Conservation (phyloP, 2,113 vertebrate genomes). For the Podarcis cretensis region DNA sequence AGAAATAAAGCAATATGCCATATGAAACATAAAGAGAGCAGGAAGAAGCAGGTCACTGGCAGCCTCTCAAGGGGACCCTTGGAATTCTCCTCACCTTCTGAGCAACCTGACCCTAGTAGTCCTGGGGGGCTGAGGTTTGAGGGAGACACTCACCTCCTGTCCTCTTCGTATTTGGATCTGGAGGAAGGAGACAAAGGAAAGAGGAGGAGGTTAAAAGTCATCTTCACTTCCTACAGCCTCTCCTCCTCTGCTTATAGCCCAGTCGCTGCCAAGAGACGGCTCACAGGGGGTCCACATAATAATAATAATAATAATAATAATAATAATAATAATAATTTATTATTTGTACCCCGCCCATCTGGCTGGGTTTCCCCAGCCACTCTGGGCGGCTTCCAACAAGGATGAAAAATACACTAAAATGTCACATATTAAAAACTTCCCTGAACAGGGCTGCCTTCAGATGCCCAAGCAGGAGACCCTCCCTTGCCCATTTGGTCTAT, state of each 20-base stretch:
- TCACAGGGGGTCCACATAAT: not conserved
- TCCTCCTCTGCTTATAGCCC: not conserved
- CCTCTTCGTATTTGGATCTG: slow-evolving; percentile 84
- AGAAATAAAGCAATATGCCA: not conserved
- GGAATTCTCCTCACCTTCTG: not conserved
- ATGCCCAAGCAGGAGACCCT: not conserved
- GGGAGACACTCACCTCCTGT: slow-evolving; percentile 76
- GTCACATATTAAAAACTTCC: too few species aligned
- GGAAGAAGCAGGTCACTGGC: not conserved
- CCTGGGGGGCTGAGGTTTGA: accelerated
- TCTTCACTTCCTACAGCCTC: not conserved
- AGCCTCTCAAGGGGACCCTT: not conserved
- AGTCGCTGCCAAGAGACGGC: not conserved
- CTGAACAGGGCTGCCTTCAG: too few species aligned
- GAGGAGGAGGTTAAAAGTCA: not conserved
- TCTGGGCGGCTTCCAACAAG: too few species aligned
- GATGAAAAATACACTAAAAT: too few species aligned
- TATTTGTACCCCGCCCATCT: too few species aligned
- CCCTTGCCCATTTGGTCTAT: not conserved
- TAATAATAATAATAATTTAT: too few species aligned
- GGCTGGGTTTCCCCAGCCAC: too few species aligned
- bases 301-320: too few species aligned
- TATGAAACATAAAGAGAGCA: not conserved
- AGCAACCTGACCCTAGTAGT: not conserved
- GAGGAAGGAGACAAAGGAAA: slow-evolving; percentile 25